A percentile compares a stretch with the other conserved stretches of the same genome.
Evolutionary conservation across 2,797 vertebrate genomes (phyloP).

Genomic region (Centroberyx gerrardi): DNA sequence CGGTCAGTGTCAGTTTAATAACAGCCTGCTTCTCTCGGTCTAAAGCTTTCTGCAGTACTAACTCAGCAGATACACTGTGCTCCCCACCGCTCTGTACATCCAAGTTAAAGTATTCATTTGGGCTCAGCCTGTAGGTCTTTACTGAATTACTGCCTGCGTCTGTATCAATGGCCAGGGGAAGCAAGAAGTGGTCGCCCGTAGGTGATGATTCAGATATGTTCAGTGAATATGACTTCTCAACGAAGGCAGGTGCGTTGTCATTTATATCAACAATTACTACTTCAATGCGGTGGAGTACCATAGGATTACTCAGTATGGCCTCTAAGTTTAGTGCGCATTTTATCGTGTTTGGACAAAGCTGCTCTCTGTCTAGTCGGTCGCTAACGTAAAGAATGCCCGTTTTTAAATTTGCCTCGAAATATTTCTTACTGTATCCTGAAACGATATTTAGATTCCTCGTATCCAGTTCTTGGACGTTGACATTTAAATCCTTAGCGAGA

Average conservation of each 20-base stretch:
- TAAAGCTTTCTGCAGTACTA: constrained; percentile 82
- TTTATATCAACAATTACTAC: constrained; percentile 84
- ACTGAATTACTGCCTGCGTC: constrained; percentile 84
- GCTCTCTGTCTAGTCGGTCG: constrained; percentile 76
- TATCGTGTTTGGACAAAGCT: constrained; percentile 67
- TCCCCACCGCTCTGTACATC: constrained; percentile 75
- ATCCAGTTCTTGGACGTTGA: constrained; percentile 78
- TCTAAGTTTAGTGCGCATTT: constrained; percentile 78
- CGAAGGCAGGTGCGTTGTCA: constrained; percentile 79
- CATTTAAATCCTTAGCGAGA: constrained; percentile 83
- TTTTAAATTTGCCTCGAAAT: constrained; percentile 70
- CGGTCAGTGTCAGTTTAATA: constrained; percentile 78
- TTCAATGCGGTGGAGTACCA: constrained; percentile 68
- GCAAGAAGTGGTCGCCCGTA: constrained; percentile 80
- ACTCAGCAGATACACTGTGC: constrained; percentile 78
- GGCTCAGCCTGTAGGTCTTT: constrained; percentile 84
- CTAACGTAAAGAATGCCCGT: constrained; percentile 75
- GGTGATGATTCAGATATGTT: constrained; percentile 83
- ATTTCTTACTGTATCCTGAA: constrained; percentile 75
- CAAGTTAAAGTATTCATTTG: constrained; percentile 83
- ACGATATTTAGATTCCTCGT: constrained; percentile 79
- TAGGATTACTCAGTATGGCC: constrained; percentile 67
- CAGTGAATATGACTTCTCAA: constrained; percentile 60
- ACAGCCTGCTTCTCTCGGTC: constrained; percentile 82
- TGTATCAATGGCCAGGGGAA: constrained; percentile 84